These are phyloP conservation scores for Atractosteus spatula DNA, from an alignment of 2,113 vertebrate genomes.

Conservation along the genomic window DNA sequence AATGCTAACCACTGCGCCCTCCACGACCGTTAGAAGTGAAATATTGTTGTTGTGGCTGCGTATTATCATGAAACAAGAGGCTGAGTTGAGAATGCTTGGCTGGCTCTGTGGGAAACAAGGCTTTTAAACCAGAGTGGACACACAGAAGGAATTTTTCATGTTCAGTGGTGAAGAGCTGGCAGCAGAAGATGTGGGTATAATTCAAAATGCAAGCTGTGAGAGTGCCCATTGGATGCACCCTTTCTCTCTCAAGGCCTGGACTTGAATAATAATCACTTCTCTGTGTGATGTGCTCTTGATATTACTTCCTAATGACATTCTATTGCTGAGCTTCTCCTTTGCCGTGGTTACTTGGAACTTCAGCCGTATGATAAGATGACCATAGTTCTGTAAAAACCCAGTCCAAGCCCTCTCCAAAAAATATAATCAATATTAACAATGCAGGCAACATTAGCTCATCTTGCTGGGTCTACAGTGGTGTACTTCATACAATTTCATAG, in stretches of 20 bases:
- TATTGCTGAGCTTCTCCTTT: constrained; percentile 67
- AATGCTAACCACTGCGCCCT: too few species aligned
- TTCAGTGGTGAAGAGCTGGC: constrained; percentile 76
- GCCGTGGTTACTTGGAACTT: constrained; percentile 84
- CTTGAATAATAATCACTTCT: constrained; percentile 85
- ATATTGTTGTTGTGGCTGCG: too few species aligned
- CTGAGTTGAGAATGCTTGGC: constrained; percentile 71
- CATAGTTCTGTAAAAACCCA: constrained; percentile 56
- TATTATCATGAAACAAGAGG: too few species aligned
- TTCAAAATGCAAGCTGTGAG: constrained; percentile 77
- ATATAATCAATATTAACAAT: too few species aligned
- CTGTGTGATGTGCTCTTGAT: constrained; percentile 69
- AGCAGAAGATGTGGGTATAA: constrained; percentile 68
- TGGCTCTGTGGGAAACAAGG: constrained; percentile 79
- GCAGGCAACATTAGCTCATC: too few species aligned
- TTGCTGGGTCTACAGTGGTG: too few species aligned
- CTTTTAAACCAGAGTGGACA: constrained; percentile 80
- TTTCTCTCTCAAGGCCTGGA: constrained; percentile 65
- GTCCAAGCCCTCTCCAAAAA: not conserved
- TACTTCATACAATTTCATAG: too few species aligned
- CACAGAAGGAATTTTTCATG: constrained; percentile 75
- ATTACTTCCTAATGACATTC: constrained; percentile 80
- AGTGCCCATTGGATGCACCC: constrained; percentile 78
- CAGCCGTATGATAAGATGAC: constrained; percentile 61
- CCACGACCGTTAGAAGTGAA: too few species aligned